Evolutionary conservation across 30 jellyfish, hydroid and myxozoan species (phyloP).

Genomic region (Pelagia noctiluca): DNA sequence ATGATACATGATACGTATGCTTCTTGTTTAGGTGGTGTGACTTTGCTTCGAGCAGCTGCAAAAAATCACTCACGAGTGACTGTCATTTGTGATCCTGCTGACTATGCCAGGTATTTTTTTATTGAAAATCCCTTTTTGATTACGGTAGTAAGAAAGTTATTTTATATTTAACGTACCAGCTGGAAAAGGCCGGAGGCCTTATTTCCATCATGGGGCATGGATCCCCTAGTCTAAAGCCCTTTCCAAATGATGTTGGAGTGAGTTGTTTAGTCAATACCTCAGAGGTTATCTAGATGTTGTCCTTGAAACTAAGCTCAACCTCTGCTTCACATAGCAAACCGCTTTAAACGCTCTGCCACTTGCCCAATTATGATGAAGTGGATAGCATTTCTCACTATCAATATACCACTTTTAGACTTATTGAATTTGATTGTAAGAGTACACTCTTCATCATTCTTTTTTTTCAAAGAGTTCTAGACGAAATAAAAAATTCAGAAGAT

Average conservation of each 20-base stretch:
- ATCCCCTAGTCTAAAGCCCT: too few species aligned
- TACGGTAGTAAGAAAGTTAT: neutral
- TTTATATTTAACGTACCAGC: neutral
- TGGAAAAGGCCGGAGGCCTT: too few species aligned
- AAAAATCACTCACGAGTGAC: conserved; percentile 86
- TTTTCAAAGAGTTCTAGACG: conserved; percentile 65
- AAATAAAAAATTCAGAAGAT: conserved; percentile 52
- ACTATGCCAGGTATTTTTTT: conserved; percentile 71
- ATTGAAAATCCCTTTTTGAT: neutral
- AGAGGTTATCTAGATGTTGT: too few species aligned
- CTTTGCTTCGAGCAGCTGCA: conserved; percentile 95
- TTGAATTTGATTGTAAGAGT: neutral
- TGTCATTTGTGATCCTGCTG: conserved; percentile 88
- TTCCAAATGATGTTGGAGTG: too few species aligned
- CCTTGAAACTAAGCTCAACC: too few species aligned
- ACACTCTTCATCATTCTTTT: conserved; percentile 1
- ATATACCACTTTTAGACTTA: neutral
- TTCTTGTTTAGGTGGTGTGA: conserved; percentile 81
- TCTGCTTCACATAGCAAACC: too few species aligned
- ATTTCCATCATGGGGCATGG: too few species aligned
- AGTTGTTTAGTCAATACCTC: too few species aligned
- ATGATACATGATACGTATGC: neutral
- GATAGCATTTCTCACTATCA: too few species aligned
- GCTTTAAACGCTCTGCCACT: too few species aligned
- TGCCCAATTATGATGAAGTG: too few species aligned